A percentile compares a stretch with the other conserved stretches of the same genome.
Conservation (phyloP, 2,888 invertebrate species). For the Platycnemis pennipes region DNA sequence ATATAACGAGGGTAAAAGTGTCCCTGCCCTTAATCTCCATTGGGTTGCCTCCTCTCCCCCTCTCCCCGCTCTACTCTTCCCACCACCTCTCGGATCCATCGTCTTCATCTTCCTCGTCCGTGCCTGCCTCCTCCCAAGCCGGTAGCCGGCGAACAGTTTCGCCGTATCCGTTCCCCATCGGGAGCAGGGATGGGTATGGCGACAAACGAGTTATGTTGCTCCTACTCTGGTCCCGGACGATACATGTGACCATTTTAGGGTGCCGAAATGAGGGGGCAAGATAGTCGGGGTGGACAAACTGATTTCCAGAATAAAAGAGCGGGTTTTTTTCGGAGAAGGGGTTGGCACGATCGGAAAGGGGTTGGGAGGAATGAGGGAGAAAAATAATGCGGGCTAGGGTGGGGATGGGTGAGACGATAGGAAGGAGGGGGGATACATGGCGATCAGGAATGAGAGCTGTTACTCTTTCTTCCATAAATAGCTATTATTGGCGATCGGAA, state of each 20-base stretch:
- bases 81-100: background rate
- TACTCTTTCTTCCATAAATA: background rate
- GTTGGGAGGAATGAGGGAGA: background rate
- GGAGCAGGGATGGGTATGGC: background rate
- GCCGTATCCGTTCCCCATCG: slow-evolving; percentile 8
- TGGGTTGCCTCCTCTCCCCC: background rate
- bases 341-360: background rate
- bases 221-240: background rate
- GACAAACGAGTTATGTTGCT: slow-evolving; percentile 55
- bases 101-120: background rate
- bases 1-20: background rate
- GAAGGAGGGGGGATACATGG: background rate
- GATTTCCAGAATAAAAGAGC: slow-evolving; percentile 41
- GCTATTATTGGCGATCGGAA: background rate
- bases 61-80: background rate
- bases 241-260: slow-evolving; percentile 58
- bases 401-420: background rate
- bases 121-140: background rate
- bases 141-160: background rate
- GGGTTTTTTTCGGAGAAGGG: slow-evolving; percentile 19
- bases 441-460: background rate
- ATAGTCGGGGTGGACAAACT: slow-evolving; percentile 32
- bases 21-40: background rate
- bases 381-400: background rate
- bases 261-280: slow-evolving; percentile 53